Evolutionary conservation across 2,113 vertebrate genomes (phyloP).

Genomic region (Echinops telfairi): DNA sequence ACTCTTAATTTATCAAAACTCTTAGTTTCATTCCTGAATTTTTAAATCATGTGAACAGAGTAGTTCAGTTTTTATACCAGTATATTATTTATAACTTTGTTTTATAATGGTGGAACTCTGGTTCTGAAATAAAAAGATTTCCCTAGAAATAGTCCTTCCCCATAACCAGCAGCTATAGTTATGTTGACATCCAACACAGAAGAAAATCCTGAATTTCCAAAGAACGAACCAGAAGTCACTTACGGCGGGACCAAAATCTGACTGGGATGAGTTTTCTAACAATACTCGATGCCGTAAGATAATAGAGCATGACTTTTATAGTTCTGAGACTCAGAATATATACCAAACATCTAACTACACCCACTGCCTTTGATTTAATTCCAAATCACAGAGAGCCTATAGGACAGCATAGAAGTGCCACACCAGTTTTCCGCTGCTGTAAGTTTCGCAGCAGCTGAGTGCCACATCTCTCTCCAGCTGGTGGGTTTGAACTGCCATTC

Average conservation of each 20-base stretch:
- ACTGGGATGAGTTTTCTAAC: background rate
- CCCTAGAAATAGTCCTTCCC: background rate
- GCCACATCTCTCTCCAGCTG: no score
- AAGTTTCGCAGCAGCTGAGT: no score
- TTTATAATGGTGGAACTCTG: background rate
- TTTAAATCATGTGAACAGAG: background rate
- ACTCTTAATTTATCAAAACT: background rate
- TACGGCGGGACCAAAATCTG: background rate
- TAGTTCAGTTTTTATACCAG: background rate
- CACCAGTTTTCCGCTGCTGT: no score
- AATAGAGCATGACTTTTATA: background rate
- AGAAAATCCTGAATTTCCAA: conserved; percentile 11
- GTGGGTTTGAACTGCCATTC: no score
- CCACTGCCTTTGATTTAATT: no score
- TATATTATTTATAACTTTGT: background rate
- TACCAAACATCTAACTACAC: no score
- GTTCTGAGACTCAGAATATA: background rate
- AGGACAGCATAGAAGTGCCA: no score
- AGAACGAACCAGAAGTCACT: background rate
- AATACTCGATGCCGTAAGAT: background rate
- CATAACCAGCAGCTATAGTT: background rate
- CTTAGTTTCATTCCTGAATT: conserved; percentile 31
- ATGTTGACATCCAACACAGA: conserved; percentile 15
- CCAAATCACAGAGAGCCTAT: no score
- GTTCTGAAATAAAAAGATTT: conserved; percentile 29